Evolutionary conservation across 2,797 vertebrate genomes (phyloP), one percentile per base, ranked within the genome.

Genomic region (Dicrostonyx torquatus): DNA sequence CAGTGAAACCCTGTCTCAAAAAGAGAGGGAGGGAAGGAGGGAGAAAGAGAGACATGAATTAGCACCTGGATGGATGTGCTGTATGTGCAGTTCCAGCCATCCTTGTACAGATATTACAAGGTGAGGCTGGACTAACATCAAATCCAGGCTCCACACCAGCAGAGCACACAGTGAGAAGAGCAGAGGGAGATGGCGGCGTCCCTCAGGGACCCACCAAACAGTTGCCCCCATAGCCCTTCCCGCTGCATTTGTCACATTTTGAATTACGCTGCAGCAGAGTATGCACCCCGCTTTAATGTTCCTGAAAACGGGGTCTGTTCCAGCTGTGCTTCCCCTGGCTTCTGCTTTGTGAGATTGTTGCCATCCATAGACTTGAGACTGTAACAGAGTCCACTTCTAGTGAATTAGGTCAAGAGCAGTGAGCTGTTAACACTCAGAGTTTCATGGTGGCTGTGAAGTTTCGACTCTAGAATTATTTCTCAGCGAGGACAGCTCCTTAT

Each of bases 161-260:
- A 68, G 29, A 73, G 10, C 34, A 4, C 72, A n/a, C 20, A 5
- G 5, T 34, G 68, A 75, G 24, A 34, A 48, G 48, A 73, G 31
- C 12, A 22, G 24, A 11, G 34, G 45, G 45, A 45, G 10, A 5
- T 2, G 6, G 31, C 18, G 13, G 0, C 31, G n/a, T n/a, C 6
- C 5, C 9, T 5, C 3, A 4, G 31, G 13, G 31, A n/a, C 29
- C 29, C 43, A 60, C 58, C 5, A 83, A 64, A 64, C 31, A n/a
- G 8, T 18, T 4, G 3, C 26, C 77, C 11, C 76, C 2, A 0
- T 0, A 31, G 2, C n/a, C 22, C 20, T 20, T 31, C 40, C 2
- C 45, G 45, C 12, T 66, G 2, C 0, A 34, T 58, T 58, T 5
- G 34, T 26, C 60, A 17, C 5, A 0, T 10, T 62, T 31, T 70